Evolutionary conservation across 2,888 invertebrate genomes (phyloP).

Genomic region (Eupeodes luniger): DNA sequence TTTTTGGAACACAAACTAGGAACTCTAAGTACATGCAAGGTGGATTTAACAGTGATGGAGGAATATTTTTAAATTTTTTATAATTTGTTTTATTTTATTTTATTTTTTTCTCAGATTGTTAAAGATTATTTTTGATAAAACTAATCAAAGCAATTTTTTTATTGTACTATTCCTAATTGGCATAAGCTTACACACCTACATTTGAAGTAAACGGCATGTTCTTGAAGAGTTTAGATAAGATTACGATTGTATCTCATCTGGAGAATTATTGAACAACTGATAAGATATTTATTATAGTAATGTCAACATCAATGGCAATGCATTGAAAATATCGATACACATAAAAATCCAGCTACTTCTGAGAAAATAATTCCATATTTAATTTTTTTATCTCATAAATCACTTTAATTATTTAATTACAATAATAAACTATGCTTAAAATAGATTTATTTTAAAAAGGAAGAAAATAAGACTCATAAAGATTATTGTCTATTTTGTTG

Average conservation of each 20-base stretch:
- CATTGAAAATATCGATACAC: no score
- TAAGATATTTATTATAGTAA: not conserved
- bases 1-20: not conserved
- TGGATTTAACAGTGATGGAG: not conserved
- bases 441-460: no score
- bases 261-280: not conserved
- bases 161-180: no score
- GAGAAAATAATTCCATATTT: not conserved
- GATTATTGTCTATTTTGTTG: no score
- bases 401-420: not conserved
- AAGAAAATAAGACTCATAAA: no score
- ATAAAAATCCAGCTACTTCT: not conserved
- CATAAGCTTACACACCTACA: no score
- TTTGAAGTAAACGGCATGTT: no score
- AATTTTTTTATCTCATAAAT: not conserved
- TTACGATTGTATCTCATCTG: not conserved
- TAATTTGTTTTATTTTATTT: not conserved
- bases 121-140: not conserved
- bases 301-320: no score
- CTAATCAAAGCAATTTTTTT: not conserved
- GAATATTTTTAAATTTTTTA: not conserved
- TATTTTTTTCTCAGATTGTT: not conserved
- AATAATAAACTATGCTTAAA: no score
- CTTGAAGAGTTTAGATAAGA: not conserved
- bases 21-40: conserved; percentile 48